Evolutionary conservation across 2,113 vertebrate species (phyloP).

Genomic region (Cyphomyrus discorhynchus): DNA sequence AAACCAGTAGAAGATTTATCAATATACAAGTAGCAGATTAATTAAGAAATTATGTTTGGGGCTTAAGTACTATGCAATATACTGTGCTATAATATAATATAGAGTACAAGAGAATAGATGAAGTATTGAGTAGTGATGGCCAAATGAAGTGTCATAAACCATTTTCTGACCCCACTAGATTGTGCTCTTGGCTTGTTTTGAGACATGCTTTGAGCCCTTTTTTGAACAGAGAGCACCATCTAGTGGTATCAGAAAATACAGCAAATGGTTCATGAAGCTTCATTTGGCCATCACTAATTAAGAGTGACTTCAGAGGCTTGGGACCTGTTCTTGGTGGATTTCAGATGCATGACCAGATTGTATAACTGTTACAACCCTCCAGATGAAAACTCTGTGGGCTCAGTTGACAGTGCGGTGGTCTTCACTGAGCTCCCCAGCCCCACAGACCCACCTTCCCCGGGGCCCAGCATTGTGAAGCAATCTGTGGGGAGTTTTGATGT

Average conservation of each 20-base stretch:
- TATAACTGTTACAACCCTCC: not conserved
- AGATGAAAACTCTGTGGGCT: slow-evolving; percentile 48
- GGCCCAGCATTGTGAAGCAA: slow-evolving; percentile 83
- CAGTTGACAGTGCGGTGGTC: slow-evolving; percentile 53
- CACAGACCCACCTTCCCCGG: slow-evolving; percentile 46
- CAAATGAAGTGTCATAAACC: no score
- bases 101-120: not conserved
- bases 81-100: not conserved
- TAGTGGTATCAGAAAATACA: no score
- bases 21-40: not conserved
- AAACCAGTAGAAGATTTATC: not conserved
- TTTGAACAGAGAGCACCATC: no score
- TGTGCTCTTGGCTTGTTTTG: not conserved
- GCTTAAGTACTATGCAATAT: not conserved
- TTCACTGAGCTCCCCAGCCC: slow-evolving; percentile 51
- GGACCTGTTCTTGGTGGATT: not conserved
- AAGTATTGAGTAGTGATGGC: not conserved
- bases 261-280: no score
- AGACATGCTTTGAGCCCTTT: no score
- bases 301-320: not conserved
- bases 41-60: not conserved
- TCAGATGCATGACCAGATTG: not conserved
- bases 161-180: no score
- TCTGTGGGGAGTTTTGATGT: slow-evolving; percentile 73
- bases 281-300: not conserved